phyloP scores from a whole-genome alignment of 1,140 invertebrate species.

The Bombus sibiricus region DNA sequence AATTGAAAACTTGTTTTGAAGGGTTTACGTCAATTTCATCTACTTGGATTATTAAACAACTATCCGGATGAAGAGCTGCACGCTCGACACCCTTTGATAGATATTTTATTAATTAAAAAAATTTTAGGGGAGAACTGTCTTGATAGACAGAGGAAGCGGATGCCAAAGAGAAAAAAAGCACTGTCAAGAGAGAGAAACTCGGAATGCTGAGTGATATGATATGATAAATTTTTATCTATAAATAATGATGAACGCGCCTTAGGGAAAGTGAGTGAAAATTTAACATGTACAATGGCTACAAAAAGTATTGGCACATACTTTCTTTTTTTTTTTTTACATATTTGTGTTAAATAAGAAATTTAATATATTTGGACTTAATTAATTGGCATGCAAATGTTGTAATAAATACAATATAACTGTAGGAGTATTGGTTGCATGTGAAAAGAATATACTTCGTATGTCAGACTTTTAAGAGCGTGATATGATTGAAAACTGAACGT shows the following conservation, averaged over 20 bases:
- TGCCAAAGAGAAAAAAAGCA: too few species aligned
- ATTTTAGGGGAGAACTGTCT: slow-evolving; percentile 58
- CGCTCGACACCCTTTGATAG: slow-evolving; percentile 65
- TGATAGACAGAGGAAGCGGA: not conserved
- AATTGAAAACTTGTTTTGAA: slow-evolving; percentile 25
- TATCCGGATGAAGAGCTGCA: slow-evolving; percentile 38
- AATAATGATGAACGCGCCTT: too few species aligned
- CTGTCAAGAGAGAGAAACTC: too few species aligned
- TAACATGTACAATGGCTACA: not conserved
- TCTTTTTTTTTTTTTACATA: not conserved
- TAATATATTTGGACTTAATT: not conserved
- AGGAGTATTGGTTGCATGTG: not conserved
- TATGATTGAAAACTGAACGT: too few species aligned
- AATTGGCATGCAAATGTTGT: not conserved
- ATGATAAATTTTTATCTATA: not conserved
- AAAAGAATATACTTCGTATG: not conserved
- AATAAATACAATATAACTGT: not conserved
- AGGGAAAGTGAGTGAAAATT: too few species aligned
- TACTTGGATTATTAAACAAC: slow-evolving; percentile 71
- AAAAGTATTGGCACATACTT: not conserved
- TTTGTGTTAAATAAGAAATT: not conserved
- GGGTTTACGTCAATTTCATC: not conserved
- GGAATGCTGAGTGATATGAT: too few species aligned
- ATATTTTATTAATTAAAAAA: slow-evolving; percentile 76
- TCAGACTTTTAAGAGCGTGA: not conserved